phyloP scores from a whole-genome alignment of 2,888 invertebrate species.

The Fissipunctia ypsillon region DNA sequence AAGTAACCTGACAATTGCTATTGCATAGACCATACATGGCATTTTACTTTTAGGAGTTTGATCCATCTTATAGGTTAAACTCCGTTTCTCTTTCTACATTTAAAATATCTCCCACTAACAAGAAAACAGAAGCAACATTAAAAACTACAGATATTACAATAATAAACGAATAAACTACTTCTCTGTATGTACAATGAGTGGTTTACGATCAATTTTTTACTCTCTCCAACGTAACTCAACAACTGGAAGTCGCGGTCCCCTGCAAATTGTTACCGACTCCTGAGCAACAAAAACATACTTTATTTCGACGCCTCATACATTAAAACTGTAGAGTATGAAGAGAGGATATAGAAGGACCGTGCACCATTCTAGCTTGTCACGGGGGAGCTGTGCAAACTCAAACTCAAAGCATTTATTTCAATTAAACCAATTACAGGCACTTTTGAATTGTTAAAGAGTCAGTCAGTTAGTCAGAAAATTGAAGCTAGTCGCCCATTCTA shows the following conservation, averaged over 20 bases:
- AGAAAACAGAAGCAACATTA: constrained; percentile 53
- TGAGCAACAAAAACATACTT: constrained; percentile 67
- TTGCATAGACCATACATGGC: neutral
- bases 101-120: constrained; percentile 22
- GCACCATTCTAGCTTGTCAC: neutral
- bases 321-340: constrained; percentile 61
- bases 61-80: neutral
- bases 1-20: neutral
- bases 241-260: constrained; percentile 43
- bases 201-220: constrained; percentile 61
- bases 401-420: too few relatives aligned
- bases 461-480: too few relatives aligned
- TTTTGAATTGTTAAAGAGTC: too few relatives aligned
- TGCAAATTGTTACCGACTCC: constrained; percentile 62
- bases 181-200: constrained; percentile 44
- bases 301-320: constrained; percentile 68
- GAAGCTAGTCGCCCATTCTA: too few relatives aligned
- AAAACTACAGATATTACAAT: constrained; percentile 56
- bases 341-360: neutral
- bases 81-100: neutral
- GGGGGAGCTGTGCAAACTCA: too few relatives aligned
- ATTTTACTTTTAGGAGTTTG: neutral
- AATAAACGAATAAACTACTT: constrained; percentile 54
- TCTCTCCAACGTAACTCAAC: constrained; percentile 48
- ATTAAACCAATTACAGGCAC: too few relatives aligned